A percentile compares a stretch with the other conserved stretches of the same genome.
Conservation (phyloP, 2,888 invertebrate genomes). For the Gymnoscelis rufifasciata region DNA sequence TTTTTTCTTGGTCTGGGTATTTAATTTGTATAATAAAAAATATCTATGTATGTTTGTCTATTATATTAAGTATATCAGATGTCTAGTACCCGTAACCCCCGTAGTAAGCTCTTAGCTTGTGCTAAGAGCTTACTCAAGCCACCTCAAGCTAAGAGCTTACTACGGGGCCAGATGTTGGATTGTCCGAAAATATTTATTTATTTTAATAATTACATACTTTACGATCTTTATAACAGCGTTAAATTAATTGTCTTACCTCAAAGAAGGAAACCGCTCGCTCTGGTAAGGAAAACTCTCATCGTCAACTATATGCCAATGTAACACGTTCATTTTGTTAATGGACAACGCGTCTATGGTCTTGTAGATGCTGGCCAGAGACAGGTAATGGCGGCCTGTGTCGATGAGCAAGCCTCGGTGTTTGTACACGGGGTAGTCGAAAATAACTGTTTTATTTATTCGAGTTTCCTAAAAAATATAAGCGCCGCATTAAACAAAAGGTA, state of each 20-base stretch:
- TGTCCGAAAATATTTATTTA: background rate
- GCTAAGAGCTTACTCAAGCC: too few relatives aligned
- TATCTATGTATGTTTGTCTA: too few relatives aligned
- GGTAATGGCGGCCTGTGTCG: conserved; percentile 92
- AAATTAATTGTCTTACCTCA: conserved; percentile 75
- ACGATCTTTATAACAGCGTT: too few relatives aligned
- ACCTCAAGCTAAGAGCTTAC: too few relatives aligned
- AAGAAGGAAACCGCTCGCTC: conserved; percentile 86
- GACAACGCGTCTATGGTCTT: conserved; percentile 89
- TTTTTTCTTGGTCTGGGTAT: too few relatives aligned
- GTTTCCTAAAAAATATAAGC: conserved; percentile 78
- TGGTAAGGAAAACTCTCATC: conserved; percentile 95
- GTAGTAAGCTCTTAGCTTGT: too few relatives aligned
- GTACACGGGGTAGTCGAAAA: conserved; percentile 88
- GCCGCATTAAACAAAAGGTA: too few relatives aligned
- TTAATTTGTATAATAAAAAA: too few relatives aligned
- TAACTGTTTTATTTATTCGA: conserved; percentile 81
- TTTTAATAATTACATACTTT: too few relatives aligned
- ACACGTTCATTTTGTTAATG: conserved; percentile 94
- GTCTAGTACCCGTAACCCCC: too few relatives aligned
- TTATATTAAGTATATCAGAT: too few relatives aligned
- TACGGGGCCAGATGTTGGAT: too few relatives aligned
- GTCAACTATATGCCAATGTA: conserved; percentile 97
- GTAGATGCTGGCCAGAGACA: conserved; percentile 82
- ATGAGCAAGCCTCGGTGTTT: conserved; percentile 89